A percentile compares a stretch with the other conserved stretches of the same genome.
phyloP scores from a whole-genome alignment of 2,888 invertebrate genomes.

The Mythimna impura region DNA sequence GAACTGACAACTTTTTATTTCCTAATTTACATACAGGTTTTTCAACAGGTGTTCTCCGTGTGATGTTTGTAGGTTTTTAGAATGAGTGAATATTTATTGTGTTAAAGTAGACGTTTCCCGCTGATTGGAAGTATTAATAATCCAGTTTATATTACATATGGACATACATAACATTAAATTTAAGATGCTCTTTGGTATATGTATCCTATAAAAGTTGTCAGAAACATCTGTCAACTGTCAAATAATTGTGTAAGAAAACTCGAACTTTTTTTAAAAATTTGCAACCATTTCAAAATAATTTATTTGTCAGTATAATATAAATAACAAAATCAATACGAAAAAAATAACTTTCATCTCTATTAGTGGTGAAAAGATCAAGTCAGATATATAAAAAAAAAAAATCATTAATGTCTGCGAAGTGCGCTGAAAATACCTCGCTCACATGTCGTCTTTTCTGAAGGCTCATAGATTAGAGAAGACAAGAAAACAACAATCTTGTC shows the following conservation, averaged over 20 bases:
- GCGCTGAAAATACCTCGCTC: too few species aligned
- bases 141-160: not conserved
- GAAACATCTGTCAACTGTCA: not conserved
- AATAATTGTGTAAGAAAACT: too few species aligned
- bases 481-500: too few species aligned
- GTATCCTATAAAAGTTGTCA: conserved; percentile 1
- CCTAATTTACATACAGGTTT: not conserved
- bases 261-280: not conserved
- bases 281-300: not conserved
- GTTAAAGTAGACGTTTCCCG: conserved; percentile 3
- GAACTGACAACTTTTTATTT: not conserved
- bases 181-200: not conserved
- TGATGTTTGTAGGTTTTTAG: conserved; percentile 2
- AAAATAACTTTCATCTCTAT: too few species aligned
- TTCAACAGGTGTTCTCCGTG: not conserved
- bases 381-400: too few species aligned
- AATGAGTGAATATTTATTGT: conserved; percentile 6
- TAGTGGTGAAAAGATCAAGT: too few species aligned
- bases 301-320: not conserved
- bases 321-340: too few species aligned
- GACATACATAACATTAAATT: not conserved
- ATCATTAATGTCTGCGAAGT: too few species aligned
- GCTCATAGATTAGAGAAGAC: too few species aligned
- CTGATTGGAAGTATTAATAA: conserved; percentile 13
- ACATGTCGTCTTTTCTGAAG: too few species aligned